Conservation (phyloP, 2,113 vertebrate genomes). For the Mirza zaza region DNA sequence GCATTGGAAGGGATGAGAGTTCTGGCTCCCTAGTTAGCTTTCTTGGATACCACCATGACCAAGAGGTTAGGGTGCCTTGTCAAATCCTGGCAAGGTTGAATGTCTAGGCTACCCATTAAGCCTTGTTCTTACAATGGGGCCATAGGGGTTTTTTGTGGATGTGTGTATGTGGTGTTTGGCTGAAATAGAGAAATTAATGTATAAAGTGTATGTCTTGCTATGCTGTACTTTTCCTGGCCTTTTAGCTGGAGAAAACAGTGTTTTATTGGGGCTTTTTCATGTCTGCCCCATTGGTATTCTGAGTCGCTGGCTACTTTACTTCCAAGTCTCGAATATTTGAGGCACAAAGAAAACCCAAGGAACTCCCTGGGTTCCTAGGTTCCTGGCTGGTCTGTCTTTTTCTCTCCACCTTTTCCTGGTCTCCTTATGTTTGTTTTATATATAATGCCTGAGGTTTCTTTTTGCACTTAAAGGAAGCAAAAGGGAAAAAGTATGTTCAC, state of each 20-base stretch:
- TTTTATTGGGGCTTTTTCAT: background rate
- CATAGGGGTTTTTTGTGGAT: background rate
- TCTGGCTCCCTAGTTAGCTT: background rate
- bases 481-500: background rate
- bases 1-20: background rate
- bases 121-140: background rate
- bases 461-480: background rate
- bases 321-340: background rate
- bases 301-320: background rate
- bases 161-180: background rate
- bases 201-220: background rate
- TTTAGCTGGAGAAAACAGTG: rapidly evolving
- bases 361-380: background rate
- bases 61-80: background rate
- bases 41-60: background rate
- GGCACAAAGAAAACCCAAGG: background rate
- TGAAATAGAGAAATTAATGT: background rate
- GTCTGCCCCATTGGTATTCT: background rate
- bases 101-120: background rate
- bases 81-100: background rate
- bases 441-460: background rate
- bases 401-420: background rate
- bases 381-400: background rate
- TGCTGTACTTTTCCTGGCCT: background rate
- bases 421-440: background rate